These are phyloP conservation scores for Ceramica pisi DNA, from an alignment of 2,888 invertebrate species.

Conservation along the genomic window DNA sequence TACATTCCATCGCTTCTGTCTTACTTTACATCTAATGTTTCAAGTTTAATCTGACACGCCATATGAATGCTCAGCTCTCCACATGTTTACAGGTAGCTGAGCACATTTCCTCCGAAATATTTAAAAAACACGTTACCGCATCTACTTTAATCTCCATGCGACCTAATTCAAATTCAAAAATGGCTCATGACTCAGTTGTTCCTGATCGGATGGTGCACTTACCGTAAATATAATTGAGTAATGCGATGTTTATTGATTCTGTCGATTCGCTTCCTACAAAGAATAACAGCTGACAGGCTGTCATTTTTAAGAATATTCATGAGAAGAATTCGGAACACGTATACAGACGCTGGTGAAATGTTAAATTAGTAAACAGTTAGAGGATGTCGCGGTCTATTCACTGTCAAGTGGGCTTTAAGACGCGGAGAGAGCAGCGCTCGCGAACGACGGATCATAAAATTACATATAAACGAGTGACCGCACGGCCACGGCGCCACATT, in stretches of 20 bases:
- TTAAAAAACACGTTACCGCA: conserved; percentile 71
- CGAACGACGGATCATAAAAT: conserved; percentile 85
- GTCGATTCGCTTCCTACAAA: conserved; percentile 76
- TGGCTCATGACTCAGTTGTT: conserved; percentile 80
- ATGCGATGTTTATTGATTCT: conserved; percentile 81
- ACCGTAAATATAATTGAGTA: conserved; percentile 77
- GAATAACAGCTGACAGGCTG: conserved; percentile 66
- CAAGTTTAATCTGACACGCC: conserved; percentile 63
- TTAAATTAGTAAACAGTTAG: conserved; percentile 80
- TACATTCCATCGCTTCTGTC: conserved; percentile 71
- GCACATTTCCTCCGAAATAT: conserved; percentile 48
- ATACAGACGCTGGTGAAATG: conserved; percentile 79
- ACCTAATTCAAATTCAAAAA: conserved; percentile 81
- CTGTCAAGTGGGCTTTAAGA: conserved; percentile 77
- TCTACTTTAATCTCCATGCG: conserved; percentile 76
- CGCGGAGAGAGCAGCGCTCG: conserved; percentile 81
- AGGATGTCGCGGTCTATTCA: conserved; percentile 76
- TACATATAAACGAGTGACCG: conserved; percentile 83
- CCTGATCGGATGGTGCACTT: conserved; percentile 80
- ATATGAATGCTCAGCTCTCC: conserved; percentile 41
- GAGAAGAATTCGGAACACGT: conserved; percentile 75
- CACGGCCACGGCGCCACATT: conserved; percentile 86
- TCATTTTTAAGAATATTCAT: conserved; percentile 67
- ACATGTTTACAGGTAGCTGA: conserved; percentile 47
- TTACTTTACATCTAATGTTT: conserved; percentile 62